Conservation (phyloP, 2,888 invertebrate genomes). For the Colostygia pectinataria region DNA sequence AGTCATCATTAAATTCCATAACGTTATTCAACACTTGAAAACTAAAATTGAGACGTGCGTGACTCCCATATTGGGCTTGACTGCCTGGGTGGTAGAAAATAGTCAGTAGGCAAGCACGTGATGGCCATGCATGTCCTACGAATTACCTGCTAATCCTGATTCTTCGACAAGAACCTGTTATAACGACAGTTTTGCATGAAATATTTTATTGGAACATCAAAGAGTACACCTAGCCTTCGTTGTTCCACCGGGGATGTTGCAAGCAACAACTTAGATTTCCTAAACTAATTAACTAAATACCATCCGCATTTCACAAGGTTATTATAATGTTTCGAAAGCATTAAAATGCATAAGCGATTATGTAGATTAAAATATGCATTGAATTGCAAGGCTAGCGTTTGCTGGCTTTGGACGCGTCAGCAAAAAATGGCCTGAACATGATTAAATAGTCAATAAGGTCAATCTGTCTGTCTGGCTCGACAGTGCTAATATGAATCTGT, state of each 20-base stretch:
- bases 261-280: slow-evolving; percentile 20
- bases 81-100: too few species aligned
- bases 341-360: slow-evolving; percentile 28
- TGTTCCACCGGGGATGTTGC: slow-evolving; percentile 20
- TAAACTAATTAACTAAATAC: slow-evolving; percentile 18
- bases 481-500: too few species aligned
- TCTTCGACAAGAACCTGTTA: too few species aligned
- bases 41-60: too few species aligned
- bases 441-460: slow-evolving; percentile 40
- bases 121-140: too few species aligned
- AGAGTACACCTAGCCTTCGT: slow-evolving; percentile 1
- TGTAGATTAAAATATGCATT: slow-evolving; percentile 28
- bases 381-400: slow-evolving; percentile 23
- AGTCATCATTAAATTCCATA: too few species aligned
- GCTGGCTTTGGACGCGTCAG: slow-evolving; percentile 22
- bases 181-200: too few species aligned
- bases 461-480: slow-evolving; percentile 7
- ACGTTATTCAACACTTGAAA: too few species aligned
- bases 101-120: too few species aligned
- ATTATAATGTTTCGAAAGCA: slow-evolving; percentile 28
- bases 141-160: too few species aligned
- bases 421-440: slow-evolving; percentile 9
- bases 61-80: too few species aligned
- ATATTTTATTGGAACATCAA: neutral
- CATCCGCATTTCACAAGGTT: slow-evolving; percentile 29